Percentiles rank a stretch among this genome's conserved stretches.
These are phyloP conservation scores for Heliconius ismenius DNA, from an alignment of 2,888 invertebrate genomes.

Conservation along the genomic window DNA sequence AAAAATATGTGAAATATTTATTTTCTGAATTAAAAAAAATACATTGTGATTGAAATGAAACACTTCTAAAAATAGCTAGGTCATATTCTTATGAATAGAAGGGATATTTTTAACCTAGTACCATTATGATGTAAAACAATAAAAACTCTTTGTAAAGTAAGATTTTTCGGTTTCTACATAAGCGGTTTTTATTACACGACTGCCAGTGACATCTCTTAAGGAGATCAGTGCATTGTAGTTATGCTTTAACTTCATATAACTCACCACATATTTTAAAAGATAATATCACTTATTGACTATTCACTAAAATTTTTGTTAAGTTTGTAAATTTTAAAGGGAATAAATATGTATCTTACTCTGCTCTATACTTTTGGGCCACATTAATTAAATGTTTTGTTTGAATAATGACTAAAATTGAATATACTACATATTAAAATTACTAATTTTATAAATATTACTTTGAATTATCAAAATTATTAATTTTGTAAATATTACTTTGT, in stretches of 20 bases:
- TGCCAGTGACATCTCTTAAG: constrained; percentile 2
- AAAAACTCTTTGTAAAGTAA: neutral
- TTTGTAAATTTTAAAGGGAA: neutral
- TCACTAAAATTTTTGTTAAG: neutral
- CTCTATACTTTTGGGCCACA: neutral
- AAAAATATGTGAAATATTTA: neutral
- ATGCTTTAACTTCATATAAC: neutral
- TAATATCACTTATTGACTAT: neutral
- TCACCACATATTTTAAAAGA: neutral
- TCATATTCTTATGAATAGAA: too few species aligned
- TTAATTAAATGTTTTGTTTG: too few species aligned
- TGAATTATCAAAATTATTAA: neutral
- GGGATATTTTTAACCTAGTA: too few species aligned
- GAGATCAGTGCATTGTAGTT: neutral
- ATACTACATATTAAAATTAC: neutral
- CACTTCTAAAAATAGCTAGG: too few species aligned
- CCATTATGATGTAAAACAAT: neutral
- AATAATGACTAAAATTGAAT: neutral
- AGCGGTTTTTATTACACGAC: neutral
- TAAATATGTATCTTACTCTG: neutral
- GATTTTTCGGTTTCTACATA: neutral
- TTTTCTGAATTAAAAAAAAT: neutral
- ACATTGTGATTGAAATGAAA: too few species aligned
- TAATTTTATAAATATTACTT: neutral
- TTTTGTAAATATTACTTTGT: neutral